phyloP scores from a whole-genome alignment of 2,888 invertebrate genomes.

The Listrodromus nycthemerus region DNA sequence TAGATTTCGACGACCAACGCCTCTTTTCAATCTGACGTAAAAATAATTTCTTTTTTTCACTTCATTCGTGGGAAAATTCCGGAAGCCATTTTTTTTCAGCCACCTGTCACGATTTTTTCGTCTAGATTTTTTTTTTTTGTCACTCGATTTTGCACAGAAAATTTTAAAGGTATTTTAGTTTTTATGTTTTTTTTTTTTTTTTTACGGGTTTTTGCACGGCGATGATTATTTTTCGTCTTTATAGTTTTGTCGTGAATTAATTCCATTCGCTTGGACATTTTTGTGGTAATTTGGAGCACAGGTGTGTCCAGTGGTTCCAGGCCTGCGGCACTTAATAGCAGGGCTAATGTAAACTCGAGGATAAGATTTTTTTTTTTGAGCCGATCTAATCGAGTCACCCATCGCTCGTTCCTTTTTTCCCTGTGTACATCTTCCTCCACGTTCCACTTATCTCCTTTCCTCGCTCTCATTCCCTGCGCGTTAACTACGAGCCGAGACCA shows the following conservation, averaged over 20 bases:
- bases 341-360: slow-evolving; percentile 27
- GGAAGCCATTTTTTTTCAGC: neutral
- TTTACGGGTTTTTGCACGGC: too few species aligned
- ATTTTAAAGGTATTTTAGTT: neutral
- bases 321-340: slow-evolving; percentile 12
- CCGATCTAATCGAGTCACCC: slow-evolving; percentile 41
- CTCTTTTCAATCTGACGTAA: too few species aligned
- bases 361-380: slow-evolving; percentile 33
- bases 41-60: neutral
- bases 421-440: slow-evolving; percentile 55
- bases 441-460: slow-evolving; percentile 76
- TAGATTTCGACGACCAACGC: too few species aligned
- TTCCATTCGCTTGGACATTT: slow-evolving; percentile 1
- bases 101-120: too few species aligned
- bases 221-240: neutral
- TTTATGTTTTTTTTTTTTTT: neutral
- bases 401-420: slow-evolving; percentile 37
- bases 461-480: slow-evolving; percentile 72
- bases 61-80: neutral
- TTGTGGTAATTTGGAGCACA: slow-evolving; percentile 14
- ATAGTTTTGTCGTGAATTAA: neutral
- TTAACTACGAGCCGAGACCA: slow-evolving; percentile 57
- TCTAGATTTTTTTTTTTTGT: too few species aligned
- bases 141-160: neutral
- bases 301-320: neutral